Conservation (phyloP, 2,113 vertebrate species). For the Alligator sinensis region DNA sequence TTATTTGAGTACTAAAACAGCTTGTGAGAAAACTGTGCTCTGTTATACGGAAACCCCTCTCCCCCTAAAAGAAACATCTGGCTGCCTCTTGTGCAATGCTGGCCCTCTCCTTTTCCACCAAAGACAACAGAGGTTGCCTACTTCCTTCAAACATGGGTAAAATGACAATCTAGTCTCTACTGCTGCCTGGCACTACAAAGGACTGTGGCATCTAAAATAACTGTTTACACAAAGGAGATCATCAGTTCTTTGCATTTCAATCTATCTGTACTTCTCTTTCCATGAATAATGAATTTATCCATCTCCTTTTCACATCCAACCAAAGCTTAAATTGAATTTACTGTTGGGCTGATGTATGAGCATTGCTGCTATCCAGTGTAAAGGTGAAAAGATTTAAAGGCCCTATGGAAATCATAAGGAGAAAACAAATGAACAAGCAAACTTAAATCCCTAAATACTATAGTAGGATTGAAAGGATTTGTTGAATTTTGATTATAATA, state of each 20-base stretch:
- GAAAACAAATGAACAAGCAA: background rate
- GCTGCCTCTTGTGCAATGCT: accelerated
- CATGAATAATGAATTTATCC: background rate
- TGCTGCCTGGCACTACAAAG: accelerated
- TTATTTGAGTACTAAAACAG: background rate
- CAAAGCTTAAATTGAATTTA: background rate
- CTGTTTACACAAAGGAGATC: background rate
- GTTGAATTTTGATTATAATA: background rate
- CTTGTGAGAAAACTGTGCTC: background rate
- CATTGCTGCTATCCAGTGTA: background rate
- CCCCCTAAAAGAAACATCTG: too few species aligned
- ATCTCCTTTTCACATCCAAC: background rate
- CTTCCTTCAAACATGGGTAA: background rate
- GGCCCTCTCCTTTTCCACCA: background rate
- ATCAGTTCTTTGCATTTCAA: background rate
- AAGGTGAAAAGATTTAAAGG: background rate
- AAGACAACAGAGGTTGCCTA: background rate
- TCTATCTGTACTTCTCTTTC: background rate
- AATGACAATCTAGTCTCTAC: background rate
- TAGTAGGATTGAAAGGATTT: slow-evolving; percentile 11
- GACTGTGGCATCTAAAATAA: background rate
- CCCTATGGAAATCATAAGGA: background rate
- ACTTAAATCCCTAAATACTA: background rate
- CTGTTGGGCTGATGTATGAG: background rate
- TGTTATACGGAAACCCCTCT: background rate